Base-by-base conservation (phyloP, 1,140 invertebrate genomes). In the Thereuonema tuberculata region DNA sequence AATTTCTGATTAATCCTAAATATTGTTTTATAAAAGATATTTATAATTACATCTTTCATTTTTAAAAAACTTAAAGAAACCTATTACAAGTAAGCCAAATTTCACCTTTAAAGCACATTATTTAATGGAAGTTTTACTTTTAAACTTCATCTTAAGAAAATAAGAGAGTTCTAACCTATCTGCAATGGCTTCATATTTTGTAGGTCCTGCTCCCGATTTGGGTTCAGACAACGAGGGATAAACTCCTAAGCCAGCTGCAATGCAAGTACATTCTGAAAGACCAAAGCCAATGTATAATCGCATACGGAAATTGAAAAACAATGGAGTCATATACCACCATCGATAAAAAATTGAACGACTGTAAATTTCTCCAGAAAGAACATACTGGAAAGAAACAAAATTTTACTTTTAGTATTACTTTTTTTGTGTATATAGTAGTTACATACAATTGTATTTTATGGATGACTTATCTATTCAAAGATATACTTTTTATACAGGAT, bases 251-350 rank as follows among this genome's bases (percentile, higher is more conserved):
- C 90, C 91, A 21, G 86, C 83, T 70, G 86, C 84, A 20, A 89
- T 89, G 69, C 91, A 95, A n/a, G 89, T 85, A 71, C 86, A 89
- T 72, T 97, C 93, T 0, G 92, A 86, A 20, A 97, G 69, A 1
- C 85, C 81, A 78, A 96, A 86, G 0, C 90, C 93, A 24, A 83
- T 81, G 68, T 93, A 97, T 54, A 98, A 84, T 58, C 93, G 78
- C 72, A 89, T 84, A 5, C 92, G 82, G 72, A 96, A 95, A 54
- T 82, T 82, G 25, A 88, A 82, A 70, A 97, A 98, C 52, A 87
- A 79, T 1, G 87, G 84, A 73, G 87, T 86, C 63, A 90, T 86
- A 68, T 92, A 95, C 69, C 87, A 80, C 55, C 92, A 74, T 58
- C 86, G 80, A 67, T 88, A 93, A 48, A 84, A 64, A 58, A 88